Conservation (phyloP, 2,113 vertebrate genomes). For the Catagonus wagneri region DNA sequence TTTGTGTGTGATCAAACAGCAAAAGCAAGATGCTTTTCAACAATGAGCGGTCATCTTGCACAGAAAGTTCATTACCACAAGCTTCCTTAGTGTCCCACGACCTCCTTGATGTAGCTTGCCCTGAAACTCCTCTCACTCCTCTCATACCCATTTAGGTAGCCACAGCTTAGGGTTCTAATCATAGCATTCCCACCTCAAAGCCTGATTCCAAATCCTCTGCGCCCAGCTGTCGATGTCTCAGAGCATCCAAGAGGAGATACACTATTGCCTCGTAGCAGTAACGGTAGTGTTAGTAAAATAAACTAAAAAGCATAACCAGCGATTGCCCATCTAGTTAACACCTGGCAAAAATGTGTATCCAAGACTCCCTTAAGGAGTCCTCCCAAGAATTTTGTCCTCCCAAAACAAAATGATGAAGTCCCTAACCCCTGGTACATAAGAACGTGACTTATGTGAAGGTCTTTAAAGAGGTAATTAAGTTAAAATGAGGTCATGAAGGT, state of each 20-base stretch:
- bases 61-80: neutral
- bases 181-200: neutral
- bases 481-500: neutral
- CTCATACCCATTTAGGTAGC: neutral
- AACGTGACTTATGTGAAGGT: neutral
- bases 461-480: neutral
- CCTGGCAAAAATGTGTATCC: neutral
- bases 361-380: neutral
- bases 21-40: neutral
- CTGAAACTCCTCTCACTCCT: neutral
- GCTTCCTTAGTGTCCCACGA: neutral
- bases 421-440: neutral
- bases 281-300: neutral
- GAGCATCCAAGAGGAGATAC: neutral
- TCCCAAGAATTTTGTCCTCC: neutral
- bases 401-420: neutral
- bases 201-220: neutral
- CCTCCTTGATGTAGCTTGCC: neutral
- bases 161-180: no score
- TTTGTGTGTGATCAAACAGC: neutral
- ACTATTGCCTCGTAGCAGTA: neutral
- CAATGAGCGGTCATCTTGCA: neutral
- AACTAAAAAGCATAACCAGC: neutral
- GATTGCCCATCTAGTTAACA: neutral
- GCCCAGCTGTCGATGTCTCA: neutral